phyloP scores from a whole-genome alignment of 2,888 invertebrate genomes.

The Campaea margaritaria region DNA sequence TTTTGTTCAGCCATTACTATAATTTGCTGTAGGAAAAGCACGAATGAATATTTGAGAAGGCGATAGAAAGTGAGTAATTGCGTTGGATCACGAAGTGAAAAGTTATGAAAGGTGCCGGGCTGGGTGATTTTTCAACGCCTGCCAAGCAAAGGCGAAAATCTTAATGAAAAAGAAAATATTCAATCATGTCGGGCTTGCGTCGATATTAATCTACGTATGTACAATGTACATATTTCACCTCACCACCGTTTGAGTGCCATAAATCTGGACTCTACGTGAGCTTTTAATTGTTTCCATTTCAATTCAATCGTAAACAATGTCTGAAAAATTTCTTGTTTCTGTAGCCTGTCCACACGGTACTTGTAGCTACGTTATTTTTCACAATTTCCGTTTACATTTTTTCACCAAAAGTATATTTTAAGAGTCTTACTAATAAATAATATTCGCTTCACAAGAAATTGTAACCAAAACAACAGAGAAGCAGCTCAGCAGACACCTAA shows the following conservation, averaged over 20 bases:
- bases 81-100: constrained; percentile 84
- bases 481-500: constrained; percentile 60
- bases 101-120: constrained; percentile 84
- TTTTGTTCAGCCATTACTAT: constrained; percentile 79
- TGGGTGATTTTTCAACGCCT: constrained; percentile 78
- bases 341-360: background rate
- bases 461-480: constrained; percentile 34
- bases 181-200: constrained; percentile 59
- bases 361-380: background rate
- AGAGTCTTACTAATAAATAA: constrained; percentile 20
- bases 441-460: constrained; percentile 34
- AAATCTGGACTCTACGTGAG: background rate
- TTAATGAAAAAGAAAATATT: constrained; percentile 80
- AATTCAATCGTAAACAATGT: background rate
- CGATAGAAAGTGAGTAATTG: constrained; percentile 84
- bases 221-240: constrained; percentile 26
- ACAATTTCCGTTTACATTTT: background rate
- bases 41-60: constrained; percentile 85
- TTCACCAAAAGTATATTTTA: background rate
- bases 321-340: background rate
- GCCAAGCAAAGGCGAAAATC: constrained; percentile 72
- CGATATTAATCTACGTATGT: constrained; percentile 48
- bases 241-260: background rate
- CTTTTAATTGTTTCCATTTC: constrained; percentile 1
- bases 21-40: constrained; percentile 82